A percentile compares a stretch with the other conserved stretches of the same genome.
Evolutionary conservation across 2,888 invertebrate species (phyloP).

Genomic region (Drepanosiphum platanoidis): DNA sequence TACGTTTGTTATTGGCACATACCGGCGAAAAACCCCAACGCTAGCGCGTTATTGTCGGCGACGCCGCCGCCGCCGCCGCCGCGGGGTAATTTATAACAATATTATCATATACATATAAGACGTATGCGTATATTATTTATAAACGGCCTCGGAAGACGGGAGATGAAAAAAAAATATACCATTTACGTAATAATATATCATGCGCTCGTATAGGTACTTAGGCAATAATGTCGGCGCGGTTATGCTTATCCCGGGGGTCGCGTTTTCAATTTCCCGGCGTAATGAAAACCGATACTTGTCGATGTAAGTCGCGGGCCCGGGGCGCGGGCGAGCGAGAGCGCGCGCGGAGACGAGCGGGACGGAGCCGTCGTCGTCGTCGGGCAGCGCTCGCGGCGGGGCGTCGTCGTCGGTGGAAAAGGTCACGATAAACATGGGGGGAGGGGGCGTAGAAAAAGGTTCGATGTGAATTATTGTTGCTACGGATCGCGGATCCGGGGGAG

Average conservation of each 20-base stretch:
- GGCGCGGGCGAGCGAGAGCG: background rate
- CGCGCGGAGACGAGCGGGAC: background rate
- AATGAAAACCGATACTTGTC: conserved; percentile 61
- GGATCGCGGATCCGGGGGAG: too few species aligned
- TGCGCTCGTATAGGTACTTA: conserved; percentile 36
- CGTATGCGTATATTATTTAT: conserved; percentile 17
- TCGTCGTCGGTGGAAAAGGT: conserved; percentile 40
- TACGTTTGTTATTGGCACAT: conserved; percentile 32
- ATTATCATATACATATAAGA: background rate
- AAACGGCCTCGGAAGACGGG: background rate
- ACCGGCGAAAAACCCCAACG: background rate
- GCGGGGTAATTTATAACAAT: conserved; percentile 8
- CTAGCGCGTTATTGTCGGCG: too few species aligned
- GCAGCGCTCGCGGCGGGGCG: background rate
- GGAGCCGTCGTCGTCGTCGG: too few species aligned
- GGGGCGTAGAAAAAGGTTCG: conserved; percentile 19
- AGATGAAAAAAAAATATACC: conserved; percentile 12
- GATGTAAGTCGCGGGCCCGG: conserved; percentile 46
- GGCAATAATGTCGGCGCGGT: conserved; percentile 48
- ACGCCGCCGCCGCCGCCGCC: background rate
- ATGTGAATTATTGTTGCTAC: conserved; percentile 50
- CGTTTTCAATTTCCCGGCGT: conserved; percentile 56
- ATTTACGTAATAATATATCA: conserved; percentile 58
- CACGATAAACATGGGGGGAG: conserved; percentile 47
- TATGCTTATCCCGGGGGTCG: conserved; percentile 50